These are phyloP conservation scores for Gymnothorax javanicus DNA, from an alignment of 2,797 vertebrate species.

Conservation along the genomic window DNA sequence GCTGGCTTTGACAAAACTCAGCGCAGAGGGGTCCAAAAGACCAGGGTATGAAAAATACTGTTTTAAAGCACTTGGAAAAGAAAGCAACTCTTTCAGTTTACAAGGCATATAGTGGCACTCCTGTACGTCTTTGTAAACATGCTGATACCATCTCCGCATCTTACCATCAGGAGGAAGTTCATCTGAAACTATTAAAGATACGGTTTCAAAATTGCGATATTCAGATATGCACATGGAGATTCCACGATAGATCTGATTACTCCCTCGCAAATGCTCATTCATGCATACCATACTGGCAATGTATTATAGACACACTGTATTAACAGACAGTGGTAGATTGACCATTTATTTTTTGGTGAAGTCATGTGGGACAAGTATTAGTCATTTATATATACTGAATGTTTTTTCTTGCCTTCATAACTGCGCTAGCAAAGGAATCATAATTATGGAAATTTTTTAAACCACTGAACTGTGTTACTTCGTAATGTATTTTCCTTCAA, in stretches of 20 bases:
- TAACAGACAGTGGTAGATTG: conserved; percentile 15
- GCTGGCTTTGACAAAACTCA: too few relatives aligned
- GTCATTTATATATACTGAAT: too few relatives aligned
- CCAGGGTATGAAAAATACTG: background rate
- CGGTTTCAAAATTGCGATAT: background rate
- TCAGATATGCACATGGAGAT: background rate
- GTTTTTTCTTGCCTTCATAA: too few relatives aligned
- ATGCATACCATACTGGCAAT: conserved; percentile 18
- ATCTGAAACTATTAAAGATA: background rate
- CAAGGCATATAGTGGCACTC: background rate
- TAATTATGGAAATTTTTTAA: too few relatives aligned
- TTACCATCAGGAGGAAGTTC: background rate
- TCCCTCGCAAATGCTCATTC: conserved; percentile 29
- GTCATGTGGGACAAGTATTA: background rate
- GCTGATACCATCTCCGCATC: background rate
- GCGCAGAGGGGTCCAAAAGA: too few relatives aligned
- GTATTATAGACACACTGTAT: conserved; percentile 11
- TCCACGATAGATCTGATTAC: background rate
- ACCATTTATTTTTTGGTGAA: background rate
- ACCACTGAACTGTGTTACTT: too few relatives aligned
- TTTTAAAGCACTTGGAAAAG: background rate
- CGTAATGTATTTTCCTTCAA: too few relatives aligned
- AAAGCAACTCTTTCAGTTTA: background rate
- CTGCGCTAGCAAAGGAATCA: too few relatives aligned
- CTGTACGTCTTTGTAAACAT: background rate